phyloP scores from a whole-genome alignment of 1,140 invertebrate species.

The Campoletis sonorensis region DNA sequence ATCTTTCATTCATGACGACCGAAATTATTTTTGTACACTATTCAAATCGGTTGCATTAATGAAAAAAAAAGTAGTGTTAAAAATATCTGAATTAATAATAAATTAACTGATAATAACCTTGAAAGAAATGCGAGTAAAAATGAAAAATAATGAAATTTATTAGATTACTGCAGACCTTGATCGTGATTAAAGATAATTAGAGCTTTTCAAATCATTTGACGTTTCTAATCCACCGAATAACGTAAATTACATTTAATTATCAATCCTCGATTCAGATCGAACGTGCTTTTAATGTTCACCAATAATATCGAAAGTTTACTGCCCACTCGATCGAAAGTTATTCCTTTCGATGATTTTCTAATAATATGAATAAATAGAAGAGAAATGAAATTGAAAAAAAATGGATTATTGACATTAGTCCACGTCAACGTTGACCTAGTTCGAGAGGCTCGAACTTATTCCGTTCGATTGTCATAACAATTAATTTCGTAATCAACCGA shows the following conservation, averaged over 20 bases:
- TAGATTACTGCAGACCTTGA: too few species aligned
- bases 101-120: too few species aligned
- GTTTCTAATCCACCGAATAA: background rate
- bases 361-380: background rate
- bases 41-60: too few species aligned
- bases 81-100: too few species aligned
- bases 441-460: background rate
- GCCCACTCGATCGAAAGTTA: conserved; percentile 3
- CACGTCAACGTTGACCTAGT: background rate
- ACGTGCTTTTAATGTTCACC: background rate
- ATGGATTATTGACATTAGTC: background rate
- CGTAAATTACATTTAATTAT: background rate
- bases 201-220: background rate
- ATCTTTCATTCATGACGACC: too few species aligned
- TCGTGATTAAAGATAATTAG: too few species aligned
- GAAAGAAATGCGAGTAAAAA: too few species aligned
- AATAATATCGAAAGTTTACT: conserved; percentile 1
- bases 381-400: background rate
- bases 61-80: too few species aligned
- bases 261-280: background rate
- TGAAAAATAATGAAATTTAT: too few species aligned
- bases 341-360: conserved; percentile 2
- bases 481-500: background rate
- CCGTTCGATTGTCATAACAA: background rate
- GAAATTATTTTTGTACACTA: too few species aligned